Conservation (phyloP, 2,797 vertebrate genomes). For the Austrolebias charrua region DNA sequence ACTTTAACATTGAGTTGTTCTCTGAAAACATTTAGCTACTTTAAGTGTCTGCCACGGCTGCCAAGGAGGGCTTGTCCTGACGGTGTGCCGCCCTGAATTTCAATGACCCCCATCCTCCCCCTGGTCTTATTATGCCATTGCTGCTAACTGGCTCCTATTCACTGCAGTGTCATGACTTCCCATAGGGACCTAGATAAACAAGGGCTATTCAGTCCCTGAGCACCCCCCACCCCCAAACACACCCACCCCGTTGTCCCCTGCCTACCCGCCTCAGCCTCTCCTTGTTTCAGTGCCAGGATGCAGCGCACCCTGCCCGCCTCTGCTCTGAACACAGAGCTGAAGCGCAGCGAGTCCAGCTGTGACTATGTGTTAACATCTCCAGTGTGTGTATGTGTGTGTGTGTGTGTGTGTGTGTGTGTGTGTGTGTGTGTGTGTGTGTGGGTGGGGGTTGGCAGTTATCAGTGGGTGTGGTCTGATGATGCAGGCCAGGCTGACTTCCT, state of each 20-base stretch:
- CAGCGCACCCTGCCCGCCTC: constrained; percentile 50
- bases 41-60: constrained; percentile 67
- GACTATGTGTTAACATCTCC: constrained; percentile 7
- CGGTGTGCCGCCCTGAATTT: constrained; percentile 73
- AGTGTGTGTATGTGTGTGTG: no score
- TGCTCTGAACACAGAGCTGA: constrained; percentile 36
- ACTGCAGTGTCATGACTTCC: constrained; percentile 75
- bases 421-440: no score
- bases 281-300: constrained; percentile 72
- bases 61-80: constrained; percentile 63
- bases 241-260: neutral
- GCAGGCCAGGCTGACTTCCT: constrained; percentile 69
- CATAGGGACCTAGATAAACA: constrained; percentile 78
- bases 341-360: neutral
- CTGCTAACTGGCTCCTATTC: constrained; percentile 80
- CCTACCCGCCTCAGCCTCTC: constrained; percentile 59
- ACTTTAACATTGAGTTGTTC: constrained; percentile 12
- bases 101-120: constrained; percentile 66
- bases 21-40: constrained; percentile 30
- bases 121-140: constrained; percentile 71
- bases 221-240: constrained; percentile 42
- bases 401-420: no score
- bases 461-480: constrained; percentile 65
- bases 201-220: constrained; percentile 75
- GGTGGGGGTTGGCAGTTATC: constrained; percentile 48